A percentile compares a stretch with the other conserved stretches of the same genome.
Evolutionary conservation across 2,113 vertebrate genomes (phyloP).

Genomic region (Climacteris rufus): DNA sequence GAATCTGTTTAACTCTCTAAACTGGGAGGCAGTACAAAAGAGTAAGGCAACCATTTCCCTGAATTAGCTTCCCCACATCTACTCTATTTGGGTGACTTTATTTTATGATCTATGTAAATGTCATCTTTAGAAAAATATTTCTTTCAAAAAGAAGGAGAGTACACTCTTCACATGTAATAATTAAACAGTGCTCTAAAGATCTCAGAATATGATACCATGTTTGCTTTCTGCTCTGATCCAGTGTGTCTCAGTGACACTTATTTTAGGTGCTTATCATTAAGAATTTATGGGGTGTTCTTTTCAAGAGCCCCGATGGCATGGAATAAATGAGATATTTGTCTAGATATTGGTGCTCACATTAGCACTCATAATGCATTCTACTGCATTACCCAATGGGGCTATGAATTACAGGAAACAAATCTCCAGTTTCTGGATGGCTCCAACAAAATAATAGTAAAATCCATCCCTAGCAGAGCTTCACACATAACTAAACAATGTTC

Average conservation of each 20-base stretch:
- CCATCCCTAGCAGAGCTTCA: neutral
- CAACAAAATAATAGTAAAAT: neutral
- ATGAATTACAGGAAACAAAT: neutral
- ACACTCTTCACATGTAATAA: neutral
- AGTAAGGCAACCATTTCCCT: neutral
- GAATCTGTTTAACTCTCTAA: neutral
- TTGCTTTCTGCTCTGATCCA: neutral
- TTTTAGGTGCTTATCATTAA: constrained; percentile 16
- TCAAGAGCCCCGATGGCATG: neutral
- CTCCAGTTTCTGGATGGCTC: neutral
- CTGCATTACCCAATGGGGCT: neutral
- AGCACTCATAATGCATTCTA: neutral
- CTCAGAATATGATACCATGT: neutral
- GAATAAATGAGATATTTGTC: neutral
- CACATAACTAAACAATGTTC: neutral
- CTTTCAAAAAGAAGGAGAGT: neutral
- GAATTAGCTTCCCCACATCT: neutral
- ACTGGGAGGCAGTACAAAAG: neutral
- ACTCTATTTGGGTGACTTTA: neutral
- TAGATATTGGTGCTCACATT: neutral
- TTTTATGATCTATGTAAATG: neutral
- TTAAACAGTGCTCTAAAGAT: neutral
- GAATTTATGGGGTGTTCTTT: constrained; percentile 22
- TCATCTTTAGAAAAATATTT: neutral
- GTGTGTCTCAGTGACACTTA: neutral